Evolutionary conservation across 2,113 vertebrate species (phyloP), one percentile per base, ranked within the genome.

Genomic region (Callorhinus ursinus): DNA sequence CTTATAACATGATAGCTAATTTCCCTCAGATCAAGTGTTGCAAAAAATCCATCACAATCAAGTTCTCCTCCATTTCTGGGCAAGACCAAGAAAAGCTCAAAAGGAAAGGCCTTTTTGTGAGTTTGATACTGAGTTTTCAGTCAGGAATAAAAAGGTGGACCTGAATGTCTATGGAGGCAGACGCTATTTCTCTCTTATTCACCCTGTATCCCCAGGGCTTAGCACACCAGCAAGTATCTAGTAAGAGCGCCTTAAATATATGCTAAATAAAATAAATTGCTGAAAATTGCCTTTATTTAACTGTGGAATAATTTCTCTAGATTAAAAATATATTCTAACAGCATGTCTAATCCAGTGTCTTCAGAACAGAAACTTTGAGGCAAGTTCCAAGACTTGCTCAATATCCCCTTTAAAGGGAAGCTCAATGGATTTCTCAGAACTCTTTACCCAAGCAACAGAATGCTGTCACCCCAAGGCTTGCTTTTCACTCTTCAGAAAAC

Each of bases 401-500:
- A 13, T 39, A 59, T 2, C 63, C 95, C 42, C 19, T 42, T 89
- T 77, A 61, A 92, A 18, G 4, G 36, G 39, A 28, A 85, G 10
- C n/a, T 92, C 59, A 7, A 1, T 59, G 74, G 69, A 53, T 65
- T 94, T 80, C 90, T 95, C 93, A 63, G 69, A 59, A 89, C 21
- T 61, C 24, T 16, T 82, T 28, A 13, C 59, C 81, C 93, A 77
- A 76, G 12, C 65, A 53, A 39, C 2, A 28, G 24, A 92, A 65
- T 81, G n/a, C n/a, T 80, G 51, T 92, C 69, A 57, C 36, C 15
- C 42, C 31, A 15, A 59, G 42, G 46, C 51, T 81, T 59, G 21
- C 51, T 97, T 81, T 89, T 76, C 69, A 49, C 72, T 83, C 84
- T 72, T 95, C 51, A 21, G 76, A 94, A 96, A 90, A 46, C 65